A percentile compares a stretch with the other conserved stretches of the same genome.
Evolutionary conservation across 2,797 vertebrate genomes (phyloP).

Genomic region (Prunella strophiata): DNA sequence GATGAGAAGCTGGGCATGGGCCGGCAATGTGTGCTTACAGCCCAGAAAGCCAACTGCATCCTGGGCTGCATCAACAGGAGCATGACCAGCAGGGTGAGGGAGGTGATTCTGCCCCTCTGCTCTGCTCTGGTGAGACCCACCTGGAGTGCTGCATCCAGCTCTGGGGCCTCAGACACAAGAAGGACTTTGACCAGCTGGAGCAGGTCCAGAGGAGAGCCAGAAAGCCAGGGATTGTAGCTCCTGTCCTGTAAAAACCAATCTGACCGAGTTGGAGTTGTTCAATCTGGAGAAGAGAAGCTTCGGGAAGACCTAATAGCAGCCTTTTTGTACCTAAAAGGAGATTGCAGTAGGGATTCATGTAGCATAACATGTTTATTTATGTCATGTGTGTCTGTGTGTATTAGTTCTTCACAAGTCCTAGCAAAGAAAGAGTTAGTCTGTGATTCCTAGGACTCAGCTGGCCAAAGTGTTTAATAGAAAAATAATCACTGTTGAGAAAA

Average conservation of each 20-base stretch:
- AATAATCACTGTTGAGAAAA: background rate
- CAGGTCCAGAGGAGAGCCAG: background rate
- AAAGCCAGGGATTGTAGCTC: background rate
- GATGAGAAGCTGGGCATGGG: too few species aligned
- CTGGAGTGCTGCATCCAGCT: background rate
- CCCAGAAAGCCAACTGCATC: background rate
- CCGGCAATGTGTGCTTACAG: rapidly evolving
- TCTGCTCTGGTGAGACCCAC: background rate
- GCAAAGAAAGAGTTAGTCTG: background rate
- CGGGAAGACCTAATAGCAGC: background rate
- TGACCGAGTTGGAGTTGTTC: background rate
- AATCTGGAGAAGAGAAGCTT: background rate
- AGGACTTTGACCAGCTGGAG: background rate
- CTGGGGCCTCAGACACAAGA: background rate
- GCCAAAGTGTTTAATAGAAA: background rate
- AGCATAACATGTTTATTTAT: background rate
- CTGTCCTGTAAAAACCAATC: background rate
- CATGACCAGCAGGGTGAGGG: rapidly evolving
- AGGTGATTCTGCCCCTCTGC: background rate
- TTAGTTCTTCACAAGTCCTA: background rate
- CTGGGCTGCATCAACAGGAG: background rate
- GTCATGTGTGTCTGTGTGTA: background rate
- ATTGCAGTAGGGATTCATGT: background rate
- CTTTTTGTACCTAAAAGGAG: background rate
- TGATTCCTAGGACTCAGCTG: background rate